phyloP scores from a whole-genome alignment of 2,113 vertebrate species.

The Dromiciops gliroides region DNA sequence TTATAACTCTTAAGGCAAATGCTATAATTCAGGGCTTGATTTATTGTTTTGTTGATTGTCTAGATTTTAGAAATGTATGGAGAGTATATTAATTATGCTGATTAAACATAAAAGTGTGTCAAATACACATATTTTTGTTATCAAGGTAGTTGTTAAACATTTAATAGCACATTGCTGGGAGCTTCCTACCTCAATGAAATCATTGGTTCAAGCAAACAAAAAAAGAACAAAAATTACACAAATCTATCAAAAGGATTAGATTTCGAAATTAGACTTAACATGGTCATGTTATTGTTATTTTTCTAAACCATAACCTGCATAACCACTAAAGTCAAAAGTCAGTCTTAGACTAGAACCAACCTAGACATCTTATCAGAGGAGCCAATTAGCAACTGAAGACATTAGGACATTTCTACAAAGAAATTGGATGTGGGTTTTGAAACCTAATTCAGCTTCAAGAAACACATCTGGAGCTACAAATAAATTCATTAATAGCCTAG shows the following conservation, averaged over 20 bases:
- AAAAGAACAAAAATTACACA: neutral
- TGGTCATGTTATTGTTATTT: neutral
- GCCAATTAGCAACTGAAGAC: neutral
- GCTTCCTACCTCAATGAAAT: neutral
- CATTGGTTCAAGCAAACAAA: neutral
- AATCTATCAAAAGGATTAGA: neutral
- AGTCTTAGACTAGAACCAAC: neutral
- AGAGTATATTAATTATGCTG: too few relatives aligned
- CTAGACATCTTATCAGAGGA: neutral
- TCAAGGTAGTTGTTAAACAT: neutral
- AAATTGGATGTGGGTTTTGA: neutral
- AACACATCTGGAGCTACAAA: too few relatives aligned
- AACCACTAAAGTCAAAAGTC: neutral
- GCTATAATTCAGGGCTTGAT: too few relatives aligned
- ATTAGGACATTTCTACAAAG: neutral
- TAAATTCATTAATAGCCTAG: too few relatives aligned
- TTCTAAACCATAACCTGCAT: neutral
- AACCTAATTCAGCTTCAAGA: neutral
- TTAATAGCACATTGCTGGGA: neutral
- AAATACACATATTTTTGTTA: neutral
- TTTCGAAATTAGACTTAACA: too few relatives aligned
- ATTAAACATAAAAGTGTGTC: neutral
- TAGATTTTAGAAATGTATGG: too few relatives aligned
- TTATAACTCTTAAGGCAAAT: too few relatives aligned
- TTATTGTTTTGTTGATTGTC: too few relatives aligned